A percentile compares a stretch with the other conserved stretches of the same genome.
Evolutionary conservation across 2,888 invertebrate species (phyloP).

Genomic region (Dryocosmus kuriphilus): DNA sequence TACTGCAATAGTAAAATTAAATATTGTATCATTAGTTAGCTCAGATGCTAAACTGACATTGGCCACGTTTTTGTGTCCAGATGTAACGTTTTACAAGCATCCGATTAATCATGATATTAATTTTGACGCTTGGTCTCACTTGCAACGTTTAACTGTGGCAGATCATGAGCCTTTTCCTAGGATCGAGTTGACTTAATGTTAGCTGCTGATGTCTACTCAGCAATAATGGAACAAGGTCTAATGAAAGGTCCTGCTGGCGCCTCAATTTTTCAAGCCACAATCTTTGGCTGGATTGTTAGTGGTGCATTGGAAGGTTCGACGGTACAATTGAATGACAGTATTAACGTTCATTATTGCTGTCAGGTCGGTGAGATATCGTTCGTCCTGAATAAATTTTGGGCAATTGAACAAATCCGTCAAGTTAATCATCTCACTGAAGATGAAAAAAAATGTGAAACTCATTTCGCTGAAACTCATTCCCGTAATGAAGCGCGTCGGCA

Average conservation of each 20-base stretch:
- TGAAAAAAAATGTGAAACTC: slow-evolving; percentile 54
- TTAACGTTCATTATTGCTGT: background rate
- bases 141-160: slow-evolving; percentile 2
- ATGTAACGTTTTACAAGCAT: too few relatives aligned
- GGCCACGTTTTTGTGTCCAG: too few relatives aligned
- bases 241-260: background rate
- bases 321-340: too few relatives aligned
- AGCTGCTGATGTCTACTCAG: background rate
- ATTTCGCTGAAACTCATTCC: slow-evolving; percentile 55
- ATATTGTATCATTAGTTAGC: too few relatives aligned
- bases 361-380: too few relatives aligned
- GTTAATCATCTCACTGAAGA: slow-evolving; percentile 51
- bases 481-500: slow-evolving; percentile 59
- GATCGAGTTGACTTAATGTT: background rate
- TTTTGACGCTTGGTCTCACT: slow-evolving; percentile 13
- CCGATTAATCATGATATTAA: too few relatives aligned
- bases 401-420: slow-evolving; percentile 57
- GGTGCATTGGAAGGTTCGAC: background rate
- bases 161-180: background rate
- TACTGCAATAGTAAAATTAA: too few relatives aligned
- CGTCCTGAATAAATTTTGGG: slow-evolving; percentile 53
- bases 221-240: background rate
- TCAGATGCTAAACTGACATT: too few relatives aligned
- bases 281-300: background rate
- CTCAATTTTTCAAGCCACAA: background rate